Base-by-base conservation (phyloP, 2,888 invertebrate species). In the Ommatoiulus sabulosus region DNA sequence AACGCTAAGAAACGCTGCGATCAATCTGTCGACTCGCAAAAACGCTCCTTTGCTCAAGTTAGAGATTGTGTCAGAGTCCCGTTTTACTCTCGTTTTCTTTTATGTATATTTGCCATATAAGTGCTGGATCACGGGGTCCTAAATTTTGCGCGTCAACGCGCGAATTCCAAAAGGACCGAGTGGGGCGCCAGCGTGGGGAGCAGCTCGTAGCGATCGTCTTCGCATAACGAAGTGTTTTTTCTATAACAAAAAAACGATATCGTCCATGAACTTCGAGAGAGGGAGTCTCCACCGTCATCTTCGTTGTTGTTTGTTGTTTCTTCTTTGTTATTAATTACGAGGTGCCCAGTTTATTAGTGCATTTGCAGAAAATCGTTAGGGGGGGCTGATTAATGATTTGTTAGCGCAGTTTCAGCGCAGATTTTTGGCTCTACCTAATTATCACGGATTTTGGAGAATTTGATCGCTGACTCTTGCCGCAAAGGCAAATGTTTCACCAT, bases 281-380 rank as follows among this genome's bases (percentile, higher is more conserved):
- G 80, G 80, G 35, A 7, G 80, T 63, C 63, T 20, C n/a, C 63
- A 20, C 17, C 63, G 20, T 80, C 35, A 43, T 80, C 80, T 80
- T 72, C 72, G 20, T 80, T 80, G 80, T 80, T 80, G 80, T 80
- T 80, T 80, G 80, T 80, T 80, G 80, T 80, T 80, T 80, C 80
- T 35, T 80, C 35, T 43, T 43, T 80, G 80, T 80, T 80, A 80
- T 80, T 43, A 43, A 80, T 43, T 80, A 12, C 80, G 35, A 10
- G 35, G 35, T 24, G 80, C 80, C 80, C 80, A 80, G 72, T 24
- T 72, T 72, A 24, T 72, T 72, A 72, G 72, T 20, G 72, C 24
- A 35, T 8, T 80, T 35, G 5, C 80, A 35, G 35, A 20, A 63
- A 63, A 63, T 20, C 63, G 63, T 63, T 63, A n/a, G 20, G 63